Base-by-base conservation (phyloP, 2,113 vertebrate species). In the Narcine bancroftii region DNA sequence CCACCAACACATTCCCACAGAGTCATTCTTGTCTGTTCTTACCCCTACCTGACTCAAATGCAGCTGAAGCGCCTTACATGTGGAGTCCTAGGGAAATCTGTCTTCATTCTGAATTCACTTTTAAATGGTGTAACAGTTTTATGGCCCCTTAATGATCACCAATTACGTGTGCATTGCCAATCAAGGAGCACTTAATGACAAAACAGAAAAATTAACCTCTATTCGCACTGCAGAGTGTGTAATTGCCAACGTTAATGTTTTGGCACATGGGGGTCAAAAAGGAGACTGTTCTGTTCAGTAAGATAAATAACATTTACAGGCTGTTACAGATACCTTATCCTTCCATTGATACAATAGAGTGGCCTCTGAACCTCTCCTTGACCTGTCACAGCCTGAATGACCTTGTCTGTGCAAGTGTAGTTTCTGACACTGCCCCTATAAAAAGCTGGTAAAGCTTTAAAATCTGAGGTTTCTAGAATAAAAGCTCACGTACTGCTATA, bases 351-450 rank as follows among this genome's bases (percentile, higher is more conserved):
- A 96, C 97, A 98, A 98, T 97, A 95, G 95, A 92, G 92, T 95
- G 97, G 97, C 96, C 97, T 96, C 94, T 97, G 97, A 96, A 96
- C 97, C 95, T 94, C 95, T 69, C 94, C 96, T 95, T 97, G 96
- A 97, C 95, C 94, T 94, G 95, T 95, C 94, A 93, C 92, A 94
- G 95, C 96, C 95, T 95, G 94, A 96, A 95, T 95, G 97, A 97
- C 97, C 93, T 92, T 97, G 96, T 96, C 94, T 96, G 95, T 95
- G 97, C 98, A 99, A 97, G 97, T 99, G 98, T 97, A 96, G 95
- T 96, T 96, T 94, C 95, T 96, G 96, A 96, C 96, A 95, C 96
- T 94, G 93, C 94, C 95, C 33, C 95, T 95, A 97, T 97, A 97
- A 97, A 98, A 94, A 93, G 92, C 93, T 75, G 93, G 93, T 94